Evolutionary conservation across 92 coral and sea anemone species (phyloP), one percentile per base, ranked within the genome.

Genomic region (Plumapathes pennacea): DNA sequence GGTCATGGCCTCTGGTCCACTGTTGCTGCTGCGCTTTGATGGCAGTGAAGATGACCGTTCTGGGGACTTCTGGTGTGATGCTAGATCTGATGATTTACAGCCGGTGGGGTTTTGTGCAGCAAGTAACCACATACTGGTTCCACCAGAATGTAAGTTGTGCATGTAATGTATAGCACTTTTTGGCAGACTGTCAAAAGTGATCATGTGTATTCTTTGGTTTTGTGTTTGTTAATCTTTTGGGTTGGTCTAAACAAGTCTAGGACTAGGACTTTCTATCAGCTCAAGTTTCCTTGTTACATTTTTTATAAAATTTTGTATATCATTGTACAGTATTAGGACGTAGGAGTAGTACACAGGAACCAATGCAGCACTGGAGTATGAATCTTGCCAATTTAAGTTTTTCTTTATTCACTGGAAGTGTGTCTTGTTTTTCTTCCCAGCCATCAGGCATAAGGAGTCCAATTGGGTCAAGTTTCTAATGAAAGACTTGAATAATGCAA

Each of bases 51-150:
- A 77, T 40, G 96, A 87, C 54, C 96, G 90, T 33, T 82, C 86
- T 68, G 89, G 82, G 5, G 96, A 87, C 67, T 87, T 87, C 54
- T 87, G 96, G 96, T 78, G 89, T 67, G 79, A 83, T 62, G 67
- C 86, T 0, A 57, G 77, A 12, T 71, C 90, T 12, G 82, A 76
- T 31, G 79, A 84, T 2, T 59, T 87, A 20, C 96, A 87, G 40
- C 96, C 90, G 12, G 69, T 87, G 42, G 96, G 96, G 13, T 87
- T 89, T 89, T 83, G 90, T 59, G 83, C 83, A 9, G 63, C 53
- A 39, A 83, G 85, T 27, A 78, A 87, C 52, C 75, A 52, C 24
- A 59, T 87, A 30, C 90, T 87, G 1, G 64, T 83, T 14, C 96
- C 96, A 3, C 96, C 96, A 38, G 89, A 76, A 57, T 58, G 85